phyloP scores from a whole-genome alignment of 2,113 vertebrate genomes.

The Corythaeola cristata region DNA sequence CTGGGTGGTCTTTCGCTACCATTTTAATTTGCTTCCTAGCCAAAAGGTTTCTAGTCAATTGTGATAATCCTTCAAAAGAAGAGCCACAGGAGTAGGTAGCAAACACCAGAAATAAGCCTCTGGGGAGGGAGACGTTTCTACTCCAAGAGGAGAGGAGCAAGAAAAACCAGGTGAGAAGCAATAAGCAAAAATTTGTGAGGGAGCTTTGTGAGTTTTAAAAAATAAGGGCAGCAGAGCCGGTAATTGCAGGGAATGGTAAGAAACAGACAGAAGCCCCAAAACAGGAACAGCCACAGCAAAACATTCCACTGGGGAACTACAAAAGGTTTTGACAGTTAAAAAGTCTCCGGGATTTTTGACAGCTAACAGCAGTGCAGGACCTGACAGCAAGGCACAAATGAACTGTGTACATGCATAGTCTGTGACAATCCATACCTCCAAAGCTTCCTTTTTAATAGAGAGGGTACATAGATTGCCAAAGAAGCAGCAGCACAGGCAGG shows the following conservation, averaged over 20 bases:
- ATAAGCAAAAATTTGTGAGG: neutral
- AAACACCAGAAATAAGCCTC: neutral
- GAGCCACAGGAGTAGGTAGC: neutral
- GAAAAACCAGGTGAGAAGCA: neutral
- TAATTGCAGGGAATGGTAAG: neutral
- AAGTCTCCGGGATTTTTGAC: neutral
- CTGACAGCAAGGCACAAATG: neutral
- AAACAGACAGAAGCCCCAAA: neutral
- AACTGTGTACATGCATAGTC: neutral
- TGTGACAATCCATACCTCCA: neutral
- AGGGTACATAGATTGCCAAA: neutral
- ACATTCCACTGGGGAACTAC: fast-evolving
- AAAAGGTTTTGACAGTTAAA: neutral
- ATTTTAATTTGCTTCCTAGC: neutral
- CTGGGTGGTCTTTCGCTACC: neutral
- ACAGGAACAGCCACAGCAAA: neutral
- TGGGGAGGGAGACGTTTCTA: neutral
- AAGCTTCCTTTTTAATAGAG: neutral
- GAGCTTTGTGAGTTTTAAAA: neutral
- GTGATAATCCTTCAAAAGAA: neutral
- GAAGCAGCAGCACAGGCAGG: neutral
- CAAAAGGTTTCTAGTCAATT: neutral
- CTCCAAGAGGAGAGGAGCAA: neutral
- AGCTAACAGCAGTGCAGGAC: neutral
- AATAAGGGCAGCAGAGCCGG: neutral